These are phyloP conservation scores for Cricetomys ansorgei DNA, from an alignment of 2,113 vertebrate genomes.

Conservation along the genomic window DNA sequence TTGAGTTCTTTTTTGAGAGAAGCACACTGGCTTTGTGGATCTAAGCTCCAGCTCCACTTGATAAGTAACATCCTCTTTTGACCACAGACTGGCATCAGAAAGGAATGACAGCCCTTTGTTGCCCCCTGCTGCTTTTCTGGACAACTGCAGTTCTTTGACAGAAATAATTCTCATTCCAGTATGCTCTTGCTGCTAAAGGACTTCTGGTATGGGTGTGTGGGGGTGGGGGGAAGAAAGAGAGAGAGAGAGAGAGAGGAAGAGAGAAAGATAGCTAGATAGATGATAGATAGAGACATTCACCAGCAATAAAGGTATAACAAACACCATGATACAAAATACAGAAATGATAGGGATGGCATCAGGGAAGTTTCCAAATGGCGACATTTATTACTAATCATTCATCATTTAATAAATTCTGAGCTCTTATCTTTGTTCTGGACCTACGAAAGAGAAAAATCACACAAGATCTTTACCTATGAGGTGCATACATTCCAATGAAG, in stretches of 20 bases:
- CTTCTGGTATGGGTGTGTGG: not conserved
- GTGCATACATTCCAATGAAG: conserved; percentile 20
- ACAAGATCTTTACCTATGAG: not conserved
- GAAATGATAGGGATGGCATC: conserved; percentile 1
- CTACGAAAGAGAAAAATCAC: conserved; percentile 14
- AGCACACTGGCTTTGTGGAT: not conserved
- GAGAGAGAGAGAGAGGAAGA: not conserved
- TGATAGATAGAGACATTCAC: no score
- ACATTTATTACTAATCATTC: not conserved
- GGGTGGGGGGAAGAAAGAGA: not conserved
- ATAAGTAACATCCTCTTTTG: not conserved
- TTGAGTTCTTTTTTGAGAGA: not conserved
- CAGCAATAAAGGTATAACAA: not conserved
- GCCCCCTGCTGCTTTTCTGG: conserved; percentile 61
- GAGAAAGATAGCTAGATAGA: no score
- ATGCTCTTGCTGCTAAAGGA: not conserved
- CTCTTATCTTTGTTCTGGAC: conserved; percentile 7
- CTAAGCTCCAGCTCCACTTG: not conserved
- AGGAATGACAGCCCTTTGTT: conserved; percentile 25
- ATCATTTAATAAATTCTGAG: not conserved
- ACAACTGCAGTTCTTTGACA: not conserved
- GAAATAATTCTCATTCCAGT: not conserved
- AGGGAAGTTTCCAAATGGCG: conserved; percentile 18
- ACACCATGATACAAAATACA: not conserved
- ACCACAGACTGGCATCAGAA: not conserved